These are phyloP conservation scores for Peribatodes rhomboidaria DNA, from an alignment of 2,888 invertebrate genomes.

Conservation along the genomic window DNA sequence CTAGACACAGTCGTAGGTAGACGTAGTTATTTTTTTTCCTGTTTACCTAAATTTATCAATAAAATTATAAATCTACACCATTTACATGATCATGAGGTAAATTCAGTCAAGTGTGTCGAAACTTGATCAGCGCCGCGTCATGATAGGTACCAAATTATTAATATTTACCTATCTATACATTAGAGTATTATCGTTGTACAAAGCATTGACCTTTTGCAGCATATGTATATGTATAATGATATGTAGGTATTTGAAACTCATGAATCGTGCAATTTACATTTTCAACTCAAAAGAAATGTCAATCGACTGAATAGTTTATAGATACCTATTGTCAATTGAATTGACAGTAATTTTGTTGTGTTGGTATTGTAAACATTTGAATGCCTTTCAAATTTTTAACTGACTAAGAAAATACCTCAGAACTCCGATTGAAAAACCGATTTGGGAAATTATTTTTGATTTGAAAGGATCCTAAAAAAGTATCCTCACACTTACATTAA, in stretches of 20 bases:
- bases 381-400: not conserved
- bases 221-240: too few relatives aligned
- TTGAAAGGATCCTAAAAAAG: too few relatives aligned
- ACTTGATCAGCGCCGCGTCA: not conserved
- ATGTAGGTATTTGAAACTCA: not conserved
- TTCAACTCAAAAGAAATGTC: conserved; percentile 14
- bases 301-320: not conserved
- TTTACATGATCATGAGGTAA: not conserved
- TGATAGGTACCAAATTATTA: not conserved
- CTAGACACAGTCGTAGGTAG: too few relatives aligned
- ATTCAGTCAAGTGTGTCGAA: not conserved
- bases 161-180: conserved; percentile 3
- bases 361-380: not conserved
- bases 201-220: conserved; percentile 14
- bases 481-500: too few relatives aligned
- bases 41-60: too few relatives aligned
- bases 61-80: too few relatives aligned
- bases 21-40: too few relatives aligned
- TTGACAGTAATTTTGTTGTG: too few relatives aligned
- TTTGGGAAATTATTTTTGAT: too few relatives aligned
- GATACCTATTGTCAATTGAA: conserved; percentile 6
- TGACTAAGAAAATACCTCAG: too few relatives aligned
- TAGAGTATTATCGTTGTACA: not conserved
- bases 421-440: too few relatives aligned
- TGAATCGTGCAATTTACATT: conserved; percentile 25